A percentile compares a stretch with the other conserved stretches of the same genome.
Conservation (phyloP, 2,888 invertebrate species). For the Yponomeuta plumbellus region DNA sequence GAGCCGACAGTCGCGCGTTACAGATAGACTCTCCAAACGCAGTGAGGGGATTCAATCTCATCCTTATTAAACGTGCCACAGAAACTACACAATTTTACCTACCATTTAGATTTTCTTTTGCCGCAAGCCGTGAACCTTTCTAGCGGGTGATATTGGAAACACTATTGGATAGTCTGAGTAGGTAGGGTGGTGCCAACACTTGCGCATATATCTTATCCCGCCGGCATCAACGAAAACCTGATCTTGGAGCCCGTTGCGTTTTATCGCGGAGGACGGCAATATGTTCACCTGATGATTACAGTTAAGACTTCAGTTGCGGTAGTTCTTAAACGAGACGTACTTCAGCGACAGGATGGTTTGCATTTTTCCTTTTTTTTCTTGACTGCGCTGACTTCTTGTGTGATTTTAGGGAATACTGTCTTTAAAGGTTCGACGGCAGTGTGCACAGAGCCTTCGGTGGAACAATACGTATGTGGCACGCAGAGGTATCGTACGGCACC, state of each 20-base stretch:
- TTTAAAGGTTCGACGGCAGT: slow-evolving; percentile 51
- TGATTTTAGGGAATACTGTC: slow-evolving; percentile 45
- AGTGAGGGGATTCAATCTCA: background rate
- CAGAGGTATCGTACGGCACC: slow-evolving; percentile 58
- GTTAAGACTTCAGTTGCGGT: background rate
- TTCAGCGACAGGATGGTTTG: background rate
- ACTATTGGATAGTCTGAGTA: slow-evolving; percentile 47
- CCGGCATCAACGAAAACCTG: slow-evolving; percentile 55
- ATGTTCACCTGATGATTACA: slow-evolving; percentile 44
- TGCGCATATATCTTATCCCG: slow-evolving; percentile 56
- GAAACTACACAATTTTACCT: background rate
- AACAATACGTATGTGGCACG: slow-evolving; percentile 27
- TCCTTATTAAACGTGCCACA: background rate
- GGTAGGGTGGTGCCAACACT: slow-evolving; percentile 48
- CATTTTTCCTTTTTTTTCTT: slow-evolving; percentile 38
- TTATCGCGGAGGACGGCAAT: slow-evolving; percentile 60
- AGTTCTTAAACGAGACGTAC: background rate
- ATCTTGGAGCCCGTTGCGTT: slow-evolving; percentile 65
- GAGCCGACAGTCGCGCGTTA: slow-evolving; percentile 49
- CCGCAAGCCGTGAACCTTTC: slow-evolving; percentile 49
- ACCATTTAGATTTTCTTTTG: slow-evolving; percentile 35
- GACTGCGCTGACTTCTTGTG: slow-evolving; percentile 49
- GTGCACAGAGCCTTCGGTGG: slow-evolving; percentile 36
- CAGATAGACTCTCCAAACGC: slow-evolving; percentile 14
- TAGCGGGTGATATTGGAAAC: slow-evolving; percentile 51